Evolutionary conservation across 2,113 vertebrate species (phyloP).

Genomic region (Peromyscus californicus): DNA sequence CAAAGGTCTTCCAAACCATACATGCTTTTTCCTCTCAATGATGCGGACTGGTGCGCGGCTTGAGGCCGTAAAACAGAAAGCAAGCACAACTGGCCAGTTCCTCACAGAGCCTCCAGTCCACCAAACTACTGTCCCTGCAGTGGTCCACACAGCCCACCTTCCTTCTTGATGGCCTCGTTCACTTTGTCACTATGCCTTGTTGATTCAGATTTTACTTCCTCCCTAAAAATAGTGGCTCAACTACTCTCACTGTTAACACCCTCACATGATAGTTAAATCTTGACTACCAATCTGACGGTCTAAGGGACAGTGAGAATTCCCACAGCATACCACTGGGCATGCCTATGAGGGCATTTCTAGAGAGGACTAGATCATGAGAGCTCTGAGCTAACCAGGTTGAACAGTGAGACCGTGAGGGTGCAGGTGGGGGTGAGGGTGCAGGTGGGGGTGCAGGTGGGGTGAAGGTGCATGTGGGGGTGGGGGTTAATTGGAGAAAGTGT

Average conservation of each 20-base stretch:
- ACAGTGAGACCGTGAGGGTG: neutral
- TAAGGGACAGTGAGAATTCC: neutral
- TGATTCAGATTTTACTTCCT: neutral
- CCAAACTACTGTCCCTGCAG: neutral
- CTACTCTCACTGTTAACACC: no score
- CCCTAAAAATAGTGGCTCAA: neutral
- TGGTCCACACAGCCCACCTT: neutral
- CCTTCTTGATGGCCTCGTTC: neutral
- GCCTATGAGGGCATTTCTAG: neutral
- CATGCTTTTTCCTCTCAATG: neutral
- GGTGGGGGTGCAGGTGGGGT: neutral
- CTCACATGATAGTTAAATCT: neutral
- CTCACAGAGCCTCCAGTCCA: neutral
- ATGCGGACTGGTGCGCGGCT: neutral
- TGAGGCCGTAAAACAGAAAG: neutral
- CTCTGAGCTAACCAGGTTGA: neutral
- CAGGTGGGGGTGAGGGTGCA: no score
- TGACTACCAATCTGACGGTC: neutral
- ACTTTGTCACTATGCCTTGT: neutral
- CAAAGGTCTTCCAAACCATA: conserved; percentile 16
- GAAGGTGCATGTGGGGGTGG: neutral
- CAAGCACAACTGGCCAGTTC: neutral
- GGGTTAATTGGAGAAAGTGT: neutral
- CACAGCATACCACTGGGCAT: neutral
- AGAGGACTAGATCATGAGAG: neutral